Base-by-base conservation (phyloP, 2,113 vertebrate species). In the Heterocephalus glaber region DNA sequence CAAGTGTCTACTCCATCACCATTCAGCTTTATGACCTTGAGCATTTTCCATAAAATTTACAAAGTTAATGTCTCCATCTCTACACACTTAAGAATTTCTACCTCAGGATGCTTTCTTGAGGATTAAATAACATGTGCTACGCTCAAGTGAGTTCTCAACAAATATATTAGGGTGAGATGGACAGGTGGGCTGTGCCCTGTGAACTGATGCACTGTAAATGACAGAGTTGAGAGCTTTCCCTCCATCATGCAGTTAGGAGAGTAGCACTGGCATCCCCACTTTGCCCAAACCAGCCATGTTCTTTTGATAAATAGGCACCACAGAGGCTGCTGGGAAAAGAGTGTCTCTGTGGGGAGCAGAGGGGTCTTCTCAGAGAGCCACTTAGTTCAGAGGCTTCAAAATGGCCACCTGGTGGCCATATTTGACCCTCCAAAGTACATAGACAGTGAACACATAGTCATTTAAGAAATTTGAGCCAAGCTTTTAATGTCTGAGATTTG, bases 391-490 rank as follows among this genome's bases (percentile, higher is more conserved):
- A 85, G n/a, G 14, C 79, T 72, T 95, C 26, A 28, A 80, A 93
- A 92, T 60, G 66, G 20, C 38, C 72, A 16, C 12, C 7, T 44
- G 28, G 16, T 11, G 8, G 58, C 26, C 77, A 80, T n/a, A 74
- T 66, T 81, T 65, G 30, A 30, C n/a, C 35, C 95, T 89, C 54
- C 89, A 49, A 93, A 80, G 10, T 70, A 66, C 83, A 80, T 83
- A 82, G 14, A 86, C 28, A 84, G 66, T 60, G 26, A 91, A 33
- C 54, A 8, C 3, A 61, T 19, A 66, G 20, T 66, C 26, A 89
- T 94, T 96, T 87, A 54, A 95, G 76, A 96, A 86, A 90, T 54
- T 19, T 56, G 82, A 86, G 60, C 47, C 66, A 90, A 63, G 17
- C 19, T 49, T 77, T 92, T 81, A 68, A 95, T 86, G 5, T 92